Conservation (phyloP, 2,888 invertebrate species). For the Microchrysa polita region DNA sequence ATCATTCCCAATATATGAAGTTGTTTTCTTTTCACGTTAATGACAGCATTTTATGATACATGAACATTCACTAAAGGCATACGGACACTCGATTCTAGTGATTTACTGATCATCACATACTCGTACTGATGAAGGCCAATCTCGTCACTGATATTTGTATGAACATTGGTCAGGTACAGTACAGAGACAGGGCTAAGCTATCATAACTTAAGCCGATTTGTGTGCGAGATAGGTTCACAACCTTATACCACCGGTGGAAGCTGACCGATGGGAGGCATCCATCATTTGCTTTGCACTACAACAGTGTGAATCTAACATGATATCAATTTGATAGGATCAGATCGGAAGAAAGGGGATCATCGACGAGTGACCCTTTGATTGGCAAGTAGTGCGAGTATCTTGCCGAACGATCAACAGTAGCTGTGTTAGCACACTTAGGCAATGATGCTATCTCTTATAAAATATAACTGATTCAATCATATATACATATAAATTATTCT, state of each 20-base stretch:
- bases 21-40: conserved; percentile 1
- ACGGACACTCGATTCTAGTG: neutral
- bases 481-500: neutral
- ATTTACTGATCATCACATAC: conserved; percentile 11
- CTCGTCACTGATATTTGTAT: neutral
- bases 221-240: neutral
- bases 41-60: neutral
- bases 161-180: neutral
- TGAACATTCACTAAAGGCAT: neutral
- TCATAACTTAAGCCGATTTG: neutral
- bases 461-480: neutral
- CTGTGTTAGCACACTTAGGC: neutral
- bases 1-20: neutral
- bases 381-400: conserved; percentile 1
- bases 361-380: conserved; percentile 23
- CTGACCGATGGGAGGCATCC: neutral
- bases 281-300: neutral
- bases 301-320: conserved; percentile 19
- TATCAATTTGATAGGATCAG: conserved; percentile 26
- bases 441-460: neutral
- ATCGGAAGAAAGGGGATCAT: conserved; percentile 30
- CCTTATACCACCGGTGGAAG: neutral
- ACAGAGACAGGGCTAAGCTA: too few relatives aligned
- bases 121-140: neutral
- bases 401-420: neutral